phyloP scores from a whole-genome alignment of 2,797 vertebrate species.

The Poecilia picta region DNA sequence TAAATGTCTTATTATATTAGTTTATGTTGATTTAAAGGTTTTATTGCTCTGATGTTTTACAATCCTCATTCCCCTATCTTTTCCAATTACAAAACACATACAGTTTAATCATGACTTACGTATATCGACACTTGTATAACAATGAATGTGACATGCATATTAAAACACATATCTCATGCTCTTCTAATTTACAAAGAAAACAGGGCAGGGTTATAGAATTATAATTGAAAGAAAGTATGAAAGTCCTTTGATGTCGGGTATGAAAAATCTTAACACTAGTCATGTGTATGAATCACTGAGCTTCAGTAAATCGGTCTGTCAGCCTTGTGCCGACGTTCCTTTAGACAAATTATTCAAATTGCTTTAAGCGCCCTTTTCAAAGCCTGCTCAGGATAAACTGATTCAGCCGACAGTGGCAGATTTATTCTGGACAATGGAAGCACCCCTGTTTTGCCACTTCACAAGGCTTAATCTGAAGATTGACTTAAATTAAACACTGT shows the following conservation, averaged over 20 bases:
- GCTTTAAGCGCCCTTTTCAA: slow-evolving; percentile 37
- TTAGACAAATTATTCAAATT: slow-evolving; percentile 50
- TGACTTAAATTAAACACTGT: not conserved
- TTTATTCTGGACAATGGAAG: slow-evolving; percentile 22
- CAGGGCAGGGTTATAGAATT: slow-evolving; percentile 51
- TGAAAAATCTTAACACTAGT: slow-evolving; percentile 41
- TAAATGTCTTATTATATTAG: not conserved
- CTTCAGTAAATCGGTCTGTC: slow-evolving; percentile 50
- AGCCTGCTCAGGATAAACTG: slow-evolving; percentile 38
- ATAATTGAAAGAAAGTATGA: slow-evolving; percentile 47
- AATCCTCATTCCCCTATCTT: not conserved
- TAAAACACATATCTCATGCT: slow-evolving; percentile 16
- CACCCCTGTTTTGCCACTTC: slow-evolving; percentile 29
- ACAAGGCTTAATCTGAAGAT: slow-evolving; percentile 22
- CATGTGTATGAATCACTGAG: slow-evolving; percentile 46
- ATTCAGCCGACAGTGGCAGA: slow-evolving; percentile 42
- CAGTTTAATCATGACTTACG: not conserved
- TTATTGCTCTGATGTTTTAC: not conserved
- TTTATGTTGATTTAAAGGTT: not conserved
- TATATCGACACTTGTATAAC: not conserved
- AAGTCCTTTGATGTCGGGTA: slow-evolving; percentile 43
- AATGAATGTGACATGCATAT: not conserved
- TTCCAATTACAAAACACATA: not conserved
- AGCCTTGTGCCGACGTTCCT: slow-evolving; percentile 36
- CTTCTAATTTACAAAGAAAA: slow-evolving; percentile 20